phyloP scores from a whole-genome alignment of 2,113 vertebrate species.

The Zonotrichia leucophrys region DNA sequence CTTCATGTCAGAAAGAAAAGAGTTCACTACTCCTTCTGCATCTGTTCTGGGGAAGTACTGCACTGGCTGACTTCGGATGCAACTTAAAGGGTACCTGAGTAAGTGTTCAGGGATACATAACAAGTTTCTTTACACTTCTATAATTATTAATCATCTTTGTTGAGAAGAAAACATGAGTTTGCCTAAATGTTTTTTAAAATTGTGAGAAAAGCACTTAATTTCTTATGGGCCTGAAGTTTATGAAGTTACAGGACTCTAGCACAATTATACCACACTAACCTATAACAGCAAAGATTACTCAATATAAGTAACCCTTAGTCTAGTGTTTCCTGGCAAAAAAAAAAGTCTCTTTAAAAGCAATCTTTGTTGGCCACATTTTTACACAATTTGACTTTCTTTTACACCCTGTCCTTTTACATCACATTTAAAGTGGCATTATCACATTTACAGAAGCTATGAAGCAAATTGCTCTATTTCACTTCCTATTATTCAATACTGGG shows the following conservation, averaged over 20 bases:
- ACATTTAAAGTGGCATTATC: background rate
- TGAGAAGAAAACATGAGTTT: background rate
- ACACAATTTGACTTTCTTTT: background rate
- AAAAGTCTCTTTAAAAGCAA: background rate
- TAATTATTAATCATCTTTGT: background rate
- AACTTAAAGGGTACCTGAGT: slow-evolving; percentile 83
- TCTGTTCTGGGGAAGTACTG: slow-evolving; percentile 81
- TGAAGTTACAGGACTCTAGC: background rate
- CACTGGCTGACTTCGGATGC: slow-evolving; percentile 84
- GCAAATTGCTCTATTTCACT: background rate
- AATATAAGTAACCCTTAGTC: background rate
- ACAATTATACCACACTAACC: background rate
- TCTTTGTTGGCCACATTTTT: background rate
- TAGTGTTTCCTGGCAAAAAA: background rate
- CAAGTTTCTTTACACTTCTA: background rate
- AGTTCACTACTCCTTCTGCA: slow-evolving; percentile 74
- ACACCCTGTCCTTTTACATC: background rate
- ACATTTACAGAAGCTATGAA: background rate
- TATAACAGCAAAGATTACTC: background rate
- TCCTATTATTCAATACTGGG: background rate
- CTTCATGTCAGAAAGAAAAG: slow-evolving; percentile 82
- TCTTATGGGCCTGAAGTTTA: background rate
- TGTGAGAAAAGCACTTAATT: background rate
- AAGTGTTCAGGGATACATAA: slow-evolving; percentile 34
- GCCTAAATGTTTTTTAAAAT: background rate